These are phyloP conservation scores for Galaxias olidus DNA, from an alignment of 2,797 vertebrate species.

Conservation along the genomic window DNA sequence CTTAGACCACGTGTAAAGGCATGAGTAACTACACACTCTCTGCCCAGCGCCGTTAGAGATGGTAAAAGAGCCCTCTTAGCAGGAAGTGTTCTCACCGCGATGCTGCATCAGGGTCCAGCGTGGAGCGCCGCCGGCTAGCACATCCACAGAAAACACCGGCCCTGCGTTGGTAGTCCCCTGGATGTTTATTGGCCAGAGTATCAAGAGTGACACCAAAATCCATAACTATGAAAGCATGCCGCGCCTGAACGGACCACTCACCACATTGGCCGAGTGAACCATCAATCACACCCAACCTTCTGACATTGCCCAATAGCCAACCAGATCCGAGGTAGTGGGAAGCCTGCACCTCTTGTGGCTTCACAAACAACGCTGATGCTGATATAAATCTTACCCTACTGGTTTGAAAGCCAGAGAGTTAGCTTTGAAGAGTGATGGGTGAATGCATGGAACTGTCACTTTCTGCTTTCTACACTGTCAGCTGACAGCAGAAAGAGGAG, in stretches of 20 bases:
- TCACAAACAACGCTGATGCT: conserved; percentile 9
- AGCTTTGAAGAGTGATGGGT: too few relatives aligned
- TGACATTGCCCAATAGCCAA: conserved; percentile 33
- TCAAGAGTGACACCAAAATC: conserved; percentile 25
- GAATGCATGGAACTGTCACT: too few relatives aligned
- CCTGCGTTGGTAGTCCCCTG: not conserved
- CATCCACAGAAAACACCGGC: conserved; percentile 1
- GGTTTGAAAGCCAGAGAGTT: not conserved
- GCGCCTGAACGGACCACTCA: conserved; percentile 15
- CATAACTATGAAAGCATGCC: conserved; percentile 12
- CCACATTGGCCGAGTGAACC: conserved; percentile 18
- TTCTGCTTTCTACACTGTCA: too few relatives aligned
- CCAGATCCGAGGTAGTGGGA: conserved; percentile 19
- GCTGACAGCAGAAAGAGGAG: not conserved
- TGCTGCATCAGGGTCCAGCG: conserved; percentile 18
- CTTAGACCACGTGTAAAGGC: too few relatives aligned
- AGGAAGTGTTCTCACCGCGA: not conserved
- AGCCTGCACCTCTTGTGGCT: conserved; percentile 4
- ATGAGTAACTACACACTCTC: too few relatives aligned
- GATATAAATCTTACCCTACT: conserved; percentile 8
- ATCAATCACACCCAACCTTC: conserved; percentile 42
- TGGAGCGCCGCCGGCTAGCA: not conserved
- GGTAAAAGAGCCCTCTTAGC: too few relatives aligned
- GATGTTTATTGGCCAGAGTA: conserved; percentile 27
- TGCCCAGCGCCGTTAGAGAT: too few relatives aligned